These are phyloP conservation scores for Rhodinocichla rosea DNA, from an alignment of 2,113 vertebrate genomes.

Conservation along the genomic window DNA sequence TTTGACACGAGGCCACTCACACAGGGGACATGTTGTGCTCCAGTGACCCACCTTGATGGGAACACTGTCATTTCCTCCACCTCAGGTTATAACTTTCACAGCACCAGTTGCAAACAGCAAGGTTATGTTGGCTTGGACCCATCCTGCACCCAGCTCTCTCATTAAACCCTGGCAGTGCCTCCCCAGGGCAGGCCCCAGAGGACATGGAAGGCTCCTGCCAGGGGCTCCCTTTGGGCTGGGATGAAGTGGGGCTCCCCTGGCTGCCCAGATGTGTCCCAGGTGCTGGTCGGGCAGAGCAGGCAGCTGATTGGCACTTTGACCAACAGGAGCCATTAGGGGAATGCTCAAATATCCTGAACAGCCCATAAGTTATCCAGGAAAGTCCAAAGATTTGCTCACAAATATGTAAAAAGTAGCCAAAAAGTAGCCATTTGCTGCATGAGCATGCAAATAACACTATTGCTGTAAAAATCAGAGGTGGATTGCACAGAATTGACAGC, in stretches of 20 bases:
- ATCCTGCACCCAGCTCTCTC: fast-evolving
- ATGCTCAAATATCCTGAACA: background rate
- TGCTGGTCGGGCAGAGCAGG: background rate
- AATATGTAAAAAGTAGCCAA: background rate
- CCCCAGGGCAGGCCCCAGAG: background rate
- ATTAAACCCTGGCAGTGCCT: fast-evolving
- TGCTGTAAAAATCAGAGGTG: background rate
- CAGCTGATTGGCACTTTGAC: background rate
- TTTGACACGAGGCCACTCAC: fast-evolving
- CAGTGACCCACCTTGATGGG: background rate
- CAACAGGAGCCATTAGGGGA: background rate
- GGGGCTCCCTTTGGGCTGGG: fast-evolving
- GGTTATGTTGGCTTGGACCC: background rate
- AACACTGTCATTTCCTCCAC: background rate
- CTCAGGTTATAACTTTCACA: background rate
- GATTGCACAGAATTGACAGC: background rate
- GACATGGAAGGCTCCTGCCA: background rate
- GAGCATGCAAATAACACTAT: background rate
- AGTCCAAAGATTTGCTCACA: background rate
- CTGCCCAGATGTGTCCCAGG: too few species aligned
- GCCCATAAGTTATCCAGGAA: fast-evolving
- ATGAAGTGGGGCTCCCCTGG: background rate
- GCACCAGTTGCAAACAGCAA: fast-evolving
- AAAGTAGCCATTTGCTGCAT: background rate
- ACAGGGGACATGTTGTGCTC: background rate